These are phyloP conservation scores for Erpobdella octoculata DNA, from an alignment of 2,888 invertebrate species.

Conservation along the genomic window DNA sequence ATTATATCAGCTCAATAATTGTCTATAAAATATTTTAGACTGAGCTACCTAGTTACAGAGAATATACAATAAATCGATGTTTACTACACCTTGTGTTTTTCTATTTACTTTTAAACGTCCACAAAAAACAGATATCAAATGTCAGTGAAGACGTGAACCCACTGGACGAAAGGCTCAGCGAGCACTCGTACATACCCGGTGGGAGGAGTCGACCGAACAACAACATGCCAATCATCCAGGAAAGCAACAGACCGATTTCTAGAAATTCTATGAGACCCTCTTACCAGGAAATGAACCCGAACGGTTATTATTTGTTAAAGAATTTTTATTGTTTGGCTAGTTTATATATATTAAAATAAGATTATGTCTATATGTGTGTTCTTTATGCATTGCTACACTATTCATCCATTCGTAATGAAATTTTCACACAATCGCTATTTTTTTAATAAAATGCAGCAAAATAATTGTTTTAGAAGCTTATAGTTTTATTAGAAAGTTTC, in stretches of 20 bases:
- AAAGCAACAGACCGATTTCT: not conserved
- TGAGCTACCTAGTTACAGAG: no score
- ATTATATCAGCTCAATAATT: no score
- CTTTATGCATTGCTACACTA: no score
- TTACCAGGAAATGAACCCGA: not conserved
- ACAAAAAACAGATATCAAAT: not conserved
- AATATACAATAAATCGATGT: no score
- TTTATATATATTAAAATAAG: not conserved
- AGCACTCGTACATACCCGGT: not conserved
- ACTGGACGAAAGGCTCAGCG: conserved; percentile 23
- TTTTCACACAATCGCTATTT: no score
- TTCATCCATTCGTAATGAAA: no score
- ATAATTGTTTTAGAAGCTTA: no score
- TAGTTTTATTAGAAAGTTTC: no score
- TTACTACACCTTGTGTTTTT: no score
- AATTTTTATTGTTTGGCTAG: not conserved
- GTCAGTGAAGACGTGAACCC: conserved; percentile 12
- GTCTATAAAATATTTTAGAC: no score
- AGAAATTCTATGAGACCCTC: not conserved
- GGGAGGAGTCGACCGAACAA: not conserved
- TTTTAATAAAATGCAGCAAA: no score
- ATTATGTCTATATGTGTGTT: no score
- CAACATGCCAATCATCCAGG: not conserved
- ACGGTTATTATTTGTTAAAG: not conserved
- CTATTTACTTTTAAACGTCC: not conserved